Conservation (phyloP, 2,797 vertebrate genomes). For the Coreius guichenoti region DNA sequence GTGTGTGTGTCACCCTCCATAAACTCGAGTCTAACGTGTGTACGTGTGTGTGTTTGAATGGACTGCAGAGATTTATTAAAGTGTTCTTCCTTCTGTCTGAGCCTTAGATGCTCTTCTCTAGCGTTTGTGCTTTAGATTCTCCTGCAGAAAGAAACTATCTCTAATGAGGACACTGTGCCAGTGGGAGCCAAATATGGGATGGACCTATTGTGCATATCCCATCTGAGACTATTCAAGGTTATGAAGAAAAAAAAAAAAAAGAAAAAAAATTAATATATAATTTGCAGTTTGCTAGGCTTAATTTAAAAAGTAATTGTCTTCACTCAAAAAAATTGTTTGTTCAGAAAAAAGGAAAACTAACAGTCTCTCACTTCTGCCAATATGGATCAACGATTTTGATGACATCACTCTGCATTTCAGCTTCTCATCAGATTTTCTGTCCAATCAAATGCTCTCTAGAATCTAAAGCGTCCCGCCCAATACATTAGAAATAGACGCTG, state of each 20-base stretch:
- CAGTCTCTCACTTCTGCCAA: too few relatives aligned
- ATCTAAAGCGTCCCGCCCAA: too few relatives aligned
- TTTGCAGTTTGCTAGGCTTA: too few relatives aligned
- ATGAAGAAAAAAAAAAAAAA: background rate
- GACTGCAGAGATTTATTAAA: slow-evolving; percentile 35
- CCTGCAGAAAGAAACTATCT: slow-evolving; percentile 21
- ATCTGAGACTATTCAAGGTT: background rate
- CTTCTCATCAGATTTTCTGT: too few relatives aligned
- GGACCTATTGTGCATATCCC: slow-evolving; percentile 34
- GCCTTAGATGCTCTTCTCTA: slow-evolving; percentile 35
- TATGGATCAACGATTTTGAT: too few relatives aligned
- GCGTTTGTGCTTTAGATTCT: slow-evolving; percentile 19
- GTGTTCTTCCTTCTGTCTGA: slow-evolving; percentile 49
- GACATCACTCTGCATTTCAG: too few relatives aligned
- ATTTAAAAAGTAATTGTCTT: too few relatives aligned
- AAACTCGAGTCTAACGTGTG: slow-evolving; percentile 34
- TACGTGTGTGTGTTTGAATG: slow-evolving; percentile 47
- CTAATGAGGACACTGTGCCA: slow-evolving; percentile 48
- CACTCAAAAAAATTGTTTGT: too few relatives aligned
- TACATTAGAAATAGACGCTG: too few relatives aligned
- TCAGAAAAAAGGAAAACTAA: too few relatives aligned
- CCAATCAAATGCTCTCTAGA: too few relatives aligned
- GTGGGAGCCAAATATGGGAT: slow-evolving; percentile 13
- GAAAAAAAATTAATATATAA: too few relatives aligned
- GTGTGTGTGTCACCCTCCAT: slow-evolving; percentile 45